Percentiles rank a stretch among this genome's conserved stretches.
Conservation (phyloP, 2,113 vertebrate species). For the Petrocephalus zakoni region DNA sequence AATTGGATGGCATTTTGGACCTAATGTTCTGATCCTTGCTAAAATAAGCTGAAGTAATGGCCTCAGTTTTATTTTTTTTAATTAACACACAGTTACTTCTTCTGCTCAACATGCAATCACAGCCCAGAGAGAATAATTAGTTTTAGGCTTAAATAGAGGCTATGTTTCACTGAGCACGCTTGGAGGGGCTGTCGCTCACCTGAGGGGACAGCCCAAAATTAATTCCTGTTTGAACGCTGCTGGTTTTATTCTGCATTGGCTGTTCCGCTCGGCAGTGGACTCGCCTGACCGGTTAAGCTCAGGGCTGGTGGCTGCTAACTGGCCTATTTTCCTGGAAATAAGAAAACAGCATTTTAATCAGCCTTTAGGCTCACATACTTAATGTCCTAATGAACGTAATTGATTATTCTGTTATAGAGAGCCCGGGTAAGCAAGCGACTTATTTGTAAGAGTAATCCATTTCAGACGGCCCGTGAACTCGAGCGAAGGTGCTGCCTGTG, state of each 20-base stretch:
- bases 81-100: conserved; percentile 4
- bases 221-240: background rate
- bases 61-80: background rate
- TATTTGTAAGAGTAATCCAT: background rate
- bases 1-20: conserved; percentile 17
- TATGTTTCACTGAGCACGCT: background rate
- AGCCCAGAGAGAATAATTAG: background rate
- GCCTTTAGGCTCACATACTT: background rate
- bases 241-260: background rate
- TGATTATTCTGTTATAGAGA: conserved; percentile 8
- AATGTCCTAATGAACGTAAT: conserved; percentile 3
- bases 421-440: background rate
- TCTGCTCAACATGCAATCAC: background rate
- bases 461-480: background rate
- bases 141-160: background rate
- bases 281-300: background rate
- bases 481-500: background rate
- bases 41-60: background rate
- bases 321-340: background rate
- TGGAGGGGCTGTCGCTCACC: background rate
- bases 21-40: background rate
- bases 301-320: background rate
- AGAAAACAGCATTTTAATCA: conserved; percentile 7
- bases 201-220: background rate
- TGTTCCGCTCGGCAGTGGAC: background rate